These are phyloP conservation scores for Onchidella celtica DNA, from an alignment of 2,888 invertebrate genomes.

Conservation along the genomic window DNA sequence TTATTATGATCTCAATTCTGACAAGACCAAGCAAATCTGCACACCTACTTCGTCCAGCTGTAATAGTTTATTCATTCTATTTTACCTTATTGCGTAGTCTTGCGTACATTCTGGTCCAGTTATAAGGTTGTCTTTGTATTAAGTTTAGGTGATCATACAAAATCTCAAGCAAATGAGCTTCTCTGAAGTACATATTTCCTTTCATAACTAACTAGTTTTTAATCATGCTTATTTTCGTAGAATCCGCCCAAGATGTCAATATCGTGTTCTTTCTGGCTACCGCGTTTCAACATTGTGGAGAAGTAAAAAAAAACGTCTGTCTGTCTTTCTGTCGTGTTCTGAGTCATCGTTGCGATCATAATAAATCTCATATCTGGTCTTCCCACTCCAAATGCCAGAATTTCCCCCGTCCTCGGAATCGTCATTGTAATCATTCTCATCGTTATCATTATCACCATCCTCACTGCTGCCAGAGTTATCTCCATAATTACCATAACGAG, in stretches of 20 bases:
- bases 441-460: background rate
- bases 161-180: no score
- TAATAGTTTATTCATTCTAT: no score
- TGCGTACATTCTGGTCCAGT: no score
- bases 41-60: no score
- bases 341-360: background rate
- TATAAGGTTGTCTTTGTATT: no score
- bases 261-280: background rate
- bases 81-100: no score
- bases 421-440: background rate
- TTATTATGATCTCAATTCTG: no score
- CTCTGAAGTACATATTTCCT: no score
- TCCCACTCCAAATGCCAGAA: background rate
- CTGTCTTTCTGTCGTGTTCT: background rate
- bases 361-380: background rate
- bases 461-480: background rate
- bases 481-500: background rate
- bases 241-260: background rate
- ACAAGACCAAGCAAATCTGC: no score
- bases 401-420: background rate
- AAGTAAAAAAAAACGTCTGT: conserved; percentile 6
- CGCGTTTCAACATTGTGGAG: background rate
- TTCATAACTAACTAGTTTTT: no score
- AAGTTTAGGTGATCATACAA: no score
- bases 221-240: no score